These are phyloP conservation scores for Myiopsitta monachus DNA, from an alignment of 2,113 vertebrate species.

Conservation along the genomic window DNA sequence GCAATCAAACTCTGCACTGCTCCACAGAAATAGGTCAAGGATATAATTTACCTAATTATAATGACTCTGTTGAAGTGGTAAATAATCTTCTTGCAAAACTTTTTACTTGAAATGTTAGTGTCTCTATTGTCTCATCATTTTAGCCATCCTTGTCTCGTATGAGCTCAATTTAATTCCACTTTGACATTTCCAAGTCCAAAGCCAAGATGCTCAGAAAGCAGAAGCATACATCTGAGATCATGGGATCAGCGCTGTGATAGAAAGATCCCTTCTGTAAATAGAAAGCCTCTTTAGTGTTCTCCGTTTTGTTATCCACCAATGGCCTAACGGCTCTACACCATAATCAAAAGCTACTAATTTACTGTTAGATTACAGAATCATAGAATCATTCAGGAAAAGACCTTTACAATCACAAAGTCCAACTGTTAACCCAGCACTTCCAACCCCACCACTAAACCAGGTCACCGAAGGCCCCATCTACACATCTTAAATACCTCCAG, in stretches of 20 bases:
- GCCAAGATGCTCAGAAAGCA: background rate
- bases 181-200: background rate
- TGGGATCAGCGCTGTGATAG: background rate
- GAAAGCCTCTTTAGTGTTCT: background rate
- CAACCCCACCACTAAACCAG: too few species aligned
- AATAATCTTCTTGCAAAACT: background rate
- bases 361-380: background rate
- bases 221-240: background rate
- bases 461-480: background rate
- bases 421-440: background rate
- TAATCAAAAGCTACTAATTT: background rate
- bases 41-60: background rate
- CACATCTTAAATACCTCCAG: background rate
- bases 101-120: background rate
- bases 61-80: background rate
- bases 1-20: background rate
- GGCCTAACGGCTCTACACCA: background rate
- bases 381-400: background rate
- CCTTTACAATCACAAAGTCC: background rate
- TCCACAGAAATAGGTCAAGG: background rate
- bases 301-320: accelerated
- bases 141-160: accelerated
- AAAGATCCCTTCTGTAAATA: background rate
- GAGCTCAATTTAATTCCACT: background rate
- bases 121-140: background rate